These are phyloP conservation scores for Macrophya annulata DNA, from an alignment of 2,888 invertebrate genomes.

Conservation along the genomic window DNA sequence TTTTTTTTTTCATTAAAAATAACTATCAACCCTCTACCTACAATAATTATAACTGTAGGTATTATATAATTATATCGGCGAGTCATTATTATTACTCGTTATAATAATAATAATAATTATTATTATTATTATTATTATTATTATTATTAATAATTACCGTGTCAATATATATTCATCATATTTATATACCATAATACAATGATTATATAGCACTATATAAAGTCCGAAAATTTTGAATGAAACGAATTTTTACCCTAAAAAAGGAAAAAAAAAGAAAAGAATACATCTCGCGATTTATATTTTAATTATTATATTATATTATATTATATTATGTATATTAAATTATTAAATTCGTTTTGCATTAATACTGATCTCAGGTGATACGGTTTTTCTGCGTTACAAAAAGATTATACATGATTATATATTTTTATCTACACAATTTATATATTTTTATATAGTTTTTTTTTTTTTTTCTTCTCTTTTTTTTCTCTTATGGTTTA, in stretches of 20 bases:
- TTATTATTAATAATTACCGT: not conserved
- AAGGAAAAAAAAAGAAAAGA: not conserved
- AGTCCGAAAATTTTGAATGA: not conserved
- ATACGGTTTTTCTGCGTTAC: constrained; percentile 40
- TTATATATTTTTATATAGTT: constrained; percentile 6
- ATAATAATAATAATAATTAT: not conserved
- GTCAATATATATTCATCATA: not conserved
- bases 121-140: not conserved
- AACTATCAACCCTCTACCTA: not conserved
- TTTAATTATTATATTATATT: not conserved
- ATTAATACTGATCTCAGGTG: constrained; percentile 53
- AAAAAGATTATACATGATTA: constrained; percentile 20
- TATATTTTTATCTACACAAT: constrained; percentile 24
- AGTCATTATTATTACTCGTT: constrained; percentile 9
- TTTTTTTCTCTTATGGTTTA: not conserved
- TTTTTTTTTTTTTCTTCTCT: not conserved
- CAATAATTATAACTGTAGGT: constrained; percentile 8
- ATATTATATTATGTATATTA: constrained; percentile 24
- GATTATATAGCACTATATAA: constrained; percentile 1
- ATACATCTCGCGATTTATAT: not conserved
- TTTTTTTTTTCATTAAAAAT: constrained; percentile 3
- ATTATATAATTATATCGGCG: constrained; percentile 13
- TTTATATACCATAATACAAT: not conserved
- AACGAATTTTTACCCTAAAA: not conserved
- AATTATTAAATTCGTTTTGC: constrained; percentile 53